Evolutionary conservation across 2,113 vertebrate genomes (phyloP).

Genomic region (Pterocles gutturalis): DNA sequence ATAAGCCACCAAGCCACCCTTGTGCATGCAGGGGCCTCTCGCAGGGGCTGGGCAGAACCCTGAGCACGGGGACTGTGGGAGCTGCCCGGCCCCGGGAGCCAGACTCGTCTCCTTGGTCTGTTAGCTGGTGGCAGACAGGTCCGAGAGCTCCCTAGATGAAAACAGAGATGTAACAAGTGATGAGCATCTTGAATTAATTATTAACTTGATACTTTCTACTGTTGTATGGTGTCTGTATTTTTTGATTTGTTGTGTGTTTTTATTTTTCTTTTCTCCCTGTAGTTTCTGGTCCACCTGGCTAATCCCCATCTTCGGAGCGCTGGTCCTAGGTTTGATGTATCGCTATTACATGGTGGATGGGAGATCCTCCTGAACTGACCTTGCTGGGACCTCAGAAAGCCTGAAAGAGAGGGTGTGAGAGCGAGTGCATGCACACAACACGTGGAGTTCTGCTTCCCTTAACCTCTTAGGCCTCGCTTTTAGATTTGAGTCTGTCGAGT

Average conservation of each 20-base stretch:
- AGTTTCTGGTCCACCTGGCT: constrained; percentile 91
- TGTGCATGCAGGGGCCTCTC: background rate
- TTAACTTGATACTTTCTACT: background rate
- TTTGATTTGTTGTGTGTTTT: background rate
- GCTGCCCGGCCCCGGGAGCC: background rate
- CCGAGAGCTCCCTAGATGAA: background rate
- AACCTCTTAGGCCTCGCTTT: constrained; percentile 6
- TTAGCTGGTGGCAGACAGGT: background rate
- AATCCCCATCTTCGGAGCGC: constrained; percentile 83
- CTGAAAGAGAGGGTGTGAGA: constrained; percentile 9
- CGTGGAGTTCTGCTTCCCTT: background rate
- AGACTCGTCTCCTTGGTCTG: background rate
- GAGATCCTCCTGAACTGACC: constrained; percentile 80
- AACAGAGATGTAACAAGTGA: background rate
- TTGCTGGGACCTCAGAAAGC: constrained; percentile 17
- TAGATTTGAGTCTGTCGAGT: background rate
- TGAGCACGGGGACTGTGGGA: fast-evolving
- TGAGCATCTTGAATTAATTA: background rate
- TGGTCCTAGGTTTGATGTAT: constrained; percentile 86
- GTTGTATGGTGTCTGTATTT: background rate
- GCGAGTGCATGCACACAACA: background rate
- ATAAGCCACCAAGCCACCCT: background rate
- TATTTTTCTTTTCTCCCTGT: background rate
- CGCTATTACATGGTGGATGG: constrained; percentile 87
- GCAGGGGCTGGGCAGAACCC: background rate